These are phyloP conservation scores for Eilema griseolum DNA, from an alignment of 2,888 invertebrate species.

Conservation along the genomic window DNA sequence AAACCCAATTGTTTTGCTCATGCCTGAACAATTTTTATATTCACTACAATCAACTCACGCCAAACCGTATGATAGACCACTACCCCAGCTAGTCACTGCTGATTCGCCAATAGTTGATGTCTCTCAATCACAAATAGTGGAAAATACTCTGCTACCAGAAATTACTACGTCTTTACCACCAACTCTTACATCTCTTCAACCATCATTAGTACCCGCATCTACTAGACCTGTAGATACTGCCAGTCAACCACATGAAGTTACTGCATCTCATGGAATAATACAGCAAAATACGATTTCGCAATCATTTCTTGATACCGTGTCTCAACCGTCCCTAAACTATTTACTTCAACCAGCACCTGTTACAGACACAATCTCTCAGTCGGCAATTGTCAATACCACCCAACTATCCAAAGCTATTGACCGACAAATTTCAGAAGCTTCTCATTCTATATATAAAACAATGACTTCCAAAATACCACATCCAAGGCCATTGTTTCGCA, in stretches of 20 bases:
- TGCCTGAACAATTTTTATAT: background rate
- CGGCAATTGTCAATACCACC: background rate
- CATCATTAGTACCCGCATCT: too few species aligned
- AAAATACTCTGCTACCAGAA: background rate
- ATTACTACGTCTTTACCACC: background rate
- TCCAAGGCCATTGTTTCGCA: too few species aligned
- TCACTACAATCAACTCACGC: background rate
- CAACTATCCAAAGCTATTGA: background rate
- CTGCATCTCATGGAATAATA: background rate
- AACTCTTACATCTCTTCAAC: background rate
- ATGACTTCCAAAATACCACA: background rate
- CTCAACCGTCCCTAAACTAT: background rate
- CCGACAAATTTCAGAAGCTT: background rate
- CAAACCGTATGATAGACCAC: background rate
- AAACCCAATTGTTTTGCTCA: background rate
- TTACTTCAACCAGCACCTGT: background rate
- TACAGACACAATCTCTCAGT: background rate
- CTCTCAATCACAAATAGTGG: background rate
- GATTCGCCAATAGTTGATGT: background rate
- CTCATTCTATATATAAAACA: background rate
- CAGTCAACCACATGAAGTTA: background rate
- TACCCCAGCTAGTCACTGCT: background rate
- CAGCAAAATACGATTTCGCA: background rate
- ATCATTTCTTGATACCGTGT: too few species aligned
- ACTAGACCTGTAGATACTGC: background rate